Evolutionary conservation across 2,888 invertebrate species (phyloP), one percentile per base, ranked within the genome.

Genomic region (Sphaeridia pumilis): DNA sequence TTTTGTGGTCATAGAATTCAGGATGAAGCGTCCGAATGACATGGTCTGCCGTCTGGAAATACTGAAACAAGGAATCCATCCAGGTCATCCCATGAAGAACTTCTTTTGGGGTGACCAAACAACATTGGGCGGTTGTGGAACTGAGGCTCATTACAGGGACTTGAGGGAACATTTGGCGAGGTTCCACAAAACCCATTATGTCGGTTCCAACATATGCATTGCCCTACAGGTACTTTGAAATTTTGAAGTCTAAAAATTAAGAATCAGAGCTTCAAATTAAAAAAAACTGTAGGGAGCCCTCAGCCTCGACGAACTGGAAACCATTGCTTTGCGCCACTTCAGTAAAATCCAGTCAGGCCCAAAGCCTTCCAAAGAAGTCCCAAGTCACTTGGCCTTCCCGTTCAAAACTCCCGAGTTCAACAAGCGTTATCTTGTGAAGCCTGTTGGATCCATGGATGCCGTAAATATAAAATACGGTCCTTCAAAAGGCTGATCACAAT

Each of bases 201-300:
- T 51, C 5, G 51, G 34, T 12, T 20, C 35, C 1, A 51, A 51
- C 35, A 35, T 51, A 14, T 36, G 45, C 21, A 31, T 51, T 26
- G 51, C 51, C 12, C n/a, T 51, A 17, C 51, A 51, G 27, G 51
- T 51, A 26, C 20, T n/a, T n/a, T n/a, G n/a, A n/a, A n/a, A n/a
- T n/a, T n/a, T n/a, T n/a, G n/a, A n/a, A n/a, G n/a, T n/a, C n/a
- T n/a, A n/a, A n/a, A n/a, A n/a, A n/a, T n/a, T n/a, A n/a, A n/a
- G n/a, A n/a, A n/a, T n/a, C n/a, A n/a, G n/a, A n/a, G n/a, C n/a
- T n/a, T n/a, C n/a, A n/a, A n/a, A n/a, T n/a, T n/a, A n/a, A n/a
- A n/a, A n/a, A n/a, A n/a, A n/a, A n/a, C n/a, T n/a, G n/a, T n/a
- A 51, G 51, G 51, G 45, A 4, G 4, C 21, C 14, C 14, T 51